A percentile compares a stretch with the other conserved stretches of the same genome.
These are phyloP conservation scores for Campylomormyrus tamandua DNA, from an alignment of 2,113 vertebrate species.

Conservation along the genomic window DNA sequence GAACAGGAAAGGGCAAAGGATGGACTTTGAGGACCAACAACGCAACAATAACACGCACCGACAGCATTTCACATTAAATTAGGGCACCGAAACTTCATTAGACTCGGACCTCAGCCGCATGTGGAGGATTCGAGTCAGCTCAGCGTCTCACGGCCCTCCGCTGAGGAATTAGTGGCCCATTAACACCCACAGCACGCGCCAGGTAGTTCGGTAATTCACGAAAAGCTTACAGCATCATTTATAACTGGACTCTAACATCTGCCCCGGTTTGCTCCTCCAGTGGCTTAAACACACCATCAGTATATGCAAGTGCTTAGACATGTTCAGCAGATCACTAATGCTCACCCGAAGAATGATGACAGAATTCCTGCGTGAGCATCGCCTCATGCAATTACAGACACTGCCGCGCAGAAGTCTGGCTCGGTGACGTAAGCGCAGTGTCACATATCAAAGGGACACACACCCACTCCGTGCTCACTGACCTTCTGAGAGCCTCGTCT, in stretches of 20 bases:
- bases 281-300: not conserved
- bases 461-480: not conserved
- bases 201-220: not conserved
- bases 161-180: not conserved
- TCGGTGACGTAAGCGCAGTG: not conserved
- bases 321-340: not conserved
- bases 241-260: not conserved
- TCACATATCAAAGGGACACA: not conserved
- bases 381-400: not conserved
- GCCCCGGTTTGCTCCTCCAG: not conserved
- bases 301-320: not conserved
- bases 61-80: slow-evolving; percentile 8
- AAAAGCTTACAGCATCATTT: not conserved
- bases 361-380: not conserved
- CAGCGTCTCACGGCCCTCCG: not conserved
- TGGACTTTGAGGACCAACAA: not conserved
- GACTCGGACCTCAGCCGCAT: not conserved
- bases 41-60: not conserved
- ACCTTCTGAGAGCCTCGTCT: not conserved
- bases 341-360: not conserved
- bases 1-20: not conserved
- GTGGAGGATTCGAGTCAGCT: no score
- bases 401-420: not conserved
- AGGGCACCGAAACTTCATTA: not conserved
- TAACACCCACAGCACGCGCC: not conserved